These are phyloP conservation scores for Pyrgus malvae DNA, from an alignment of 2,888 invertebrate genomes.

Conservation along the genomic window DNA sequence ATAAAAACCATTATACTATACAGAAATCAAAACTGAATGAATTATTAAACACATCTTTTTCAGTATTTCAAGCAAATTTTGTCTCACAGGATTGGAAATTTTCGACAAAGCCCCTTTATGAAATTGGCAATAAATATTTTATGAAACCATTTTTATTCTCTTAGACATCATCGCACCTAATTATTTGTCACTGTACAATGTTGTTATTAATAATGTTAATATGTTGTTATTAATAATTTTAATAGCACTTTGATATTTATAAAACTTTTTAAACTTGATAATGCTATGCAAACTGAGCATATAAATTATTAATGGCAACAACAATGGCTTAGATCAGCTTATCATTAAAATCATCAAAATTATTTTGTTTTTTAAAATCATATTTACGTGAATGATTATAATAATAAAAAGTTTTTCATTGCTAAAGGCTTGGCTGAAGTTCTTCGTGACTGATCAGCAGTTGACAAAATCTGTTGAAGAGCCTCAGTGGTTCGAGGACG, in stretches of 20 bases:
- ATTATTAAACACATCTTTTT: conserved; percentile 7
- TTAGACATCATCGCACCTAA: conserved; percentile 22
- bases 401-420: conserved; percentile 63
- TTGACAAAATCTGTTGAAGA: conserved; percentile 75
- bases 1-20: too few species aligned
- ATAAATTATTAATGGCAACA: conserved; percentile 15
- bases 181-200: conserved; percentile 5
- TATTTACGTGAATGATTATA: conserved; percentile 18
- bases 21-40: not conserved
- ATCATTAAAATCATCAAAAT: conserved; percentile 3
- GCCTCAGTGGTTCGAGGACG: conserved; percentile 73
- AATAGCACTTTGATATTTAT: not conserved
- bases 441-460: conserved; percentile 79
- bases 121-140: conserved; percentile 58
- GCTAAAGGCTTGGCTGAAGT: conserved; percentile 82
- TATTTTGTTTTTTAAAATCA: conserved; percentile 3
- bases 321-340: conserved; percentile 18
- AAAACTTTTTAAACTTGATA: not conserved
- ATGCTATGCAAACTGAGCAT: not conserved
- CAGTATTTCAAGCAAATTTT: conserved; percentile 4
- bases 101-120: conserved; percentile 75
- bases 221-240: not conserved
- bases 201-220: conserved; percentile 5
- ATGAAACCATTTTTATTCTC: not conserved
- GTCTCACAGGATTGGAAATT: conserved; percentile 20